phyloP scores from a whole-genome alignment of 2,797 vertebrate species.

The Gobionotothen gibberifrons region DNA sequence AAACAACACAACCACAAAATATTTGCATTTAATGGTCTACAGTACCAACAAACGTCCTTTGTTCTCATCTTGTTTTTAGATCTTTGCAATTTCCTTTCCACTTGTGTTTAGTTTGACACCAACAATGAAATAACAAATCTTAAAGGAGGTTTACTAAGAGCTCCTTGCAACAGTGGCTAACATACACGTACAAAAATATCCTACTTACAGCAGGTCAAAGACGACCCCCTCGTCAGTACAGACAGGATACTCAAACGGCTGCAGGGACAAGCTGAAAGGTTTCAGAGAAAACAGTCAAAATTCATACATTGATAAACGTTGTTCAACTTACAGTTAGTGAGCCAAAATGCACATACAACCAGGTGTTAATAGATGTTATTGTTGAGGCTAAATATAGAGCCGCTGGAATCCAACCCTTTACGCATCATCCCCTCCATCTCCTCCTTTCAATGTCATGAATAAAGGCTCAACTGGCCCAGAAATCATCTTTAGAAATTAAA shows the following conservation, averaged over 20 bases:
- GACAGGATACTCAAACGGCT: conserved; percentile 96
- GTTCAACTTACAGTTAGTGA: neutral
- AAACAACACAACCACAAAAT: neutral
- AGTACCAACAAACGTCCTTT: neutral
- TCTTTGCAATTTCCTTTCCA: neutral
- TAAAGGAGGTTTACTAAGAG: neutral
- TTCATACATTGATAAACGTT: neutral
- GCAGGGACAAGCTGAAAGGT: conserved; percentile 90
- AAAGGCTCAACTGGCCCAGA: too few species aligned
- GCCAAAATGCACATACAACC: neutral
- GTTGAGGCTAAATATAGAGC: too few species aligned
- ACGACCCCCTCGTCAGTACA: conserved; percentile 93
- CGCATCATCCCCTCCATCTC: too few species aligned
- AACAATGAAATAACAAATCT: neutral
- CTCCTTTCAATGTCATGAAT: too few species aligned
- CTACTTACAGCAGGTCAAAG: conserved; percentile 96
- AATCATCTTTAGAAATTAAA: too few species aligned
- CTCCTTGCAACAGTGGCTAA: neutral
- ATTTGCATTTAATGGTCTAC: neutral
- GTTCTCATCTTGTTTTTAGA: neutral
- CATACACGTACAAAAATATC: neutral
- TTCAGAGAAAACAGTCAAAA: conserved; percentile 21
- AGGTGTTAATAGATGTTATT: neutral
- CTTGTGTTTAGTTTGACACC: neutral
- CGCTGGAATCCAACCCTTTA: too few species aligned